A percentile compares a stretch with the other conserved stretches of the same genome.
Conservation (phyloP, 2,888 invertebrate species). For the Ornithoptera priamus region DNA sequence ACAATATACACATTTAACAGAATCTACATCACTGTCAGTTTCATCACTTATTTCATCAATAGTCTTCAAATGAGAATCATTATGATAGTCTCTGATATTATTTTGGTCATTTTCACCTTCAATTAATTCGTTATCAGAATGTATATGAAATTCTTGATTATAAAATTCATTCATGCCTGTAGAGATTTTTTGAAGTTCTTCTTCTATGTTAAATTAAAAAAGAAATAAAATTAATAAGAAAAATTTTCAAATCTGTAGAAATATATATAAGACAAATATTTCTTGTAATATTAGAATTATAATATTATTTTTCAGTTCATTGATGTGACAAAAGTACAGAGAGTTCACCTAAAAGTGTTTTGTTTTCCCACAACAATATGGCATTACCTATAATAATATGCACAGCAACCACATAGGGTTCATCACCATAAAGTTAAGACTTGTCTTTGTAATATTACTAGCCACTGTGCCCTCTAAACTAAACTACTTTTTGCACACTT, state of each 20-base stretch:
- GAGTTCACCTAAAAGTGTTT: no score
- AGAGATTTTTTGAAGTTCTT: conserved; percentile 54
- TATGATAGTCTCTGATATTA: conserved; percentile 50
- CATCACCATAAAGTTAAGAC: no score
- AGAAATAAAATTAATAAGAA: not conserved
- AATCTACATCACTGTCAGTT: conserved; percentile 74
- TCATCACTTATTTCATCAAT: conserved; percentile 66
- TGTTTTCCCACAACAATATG: no score
- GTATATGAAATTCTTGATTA: conserved; percentile 67
- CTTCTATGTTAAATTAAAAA: conserved; percentile 42
- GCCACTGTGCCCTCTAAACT: no score
- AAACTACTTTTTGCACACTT: no score
- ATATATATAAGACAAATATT: not conserved
- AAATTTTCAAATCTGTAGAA: conserved; percentile 12
- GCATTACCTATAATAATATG: no score
- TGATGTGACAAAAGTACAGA: no score
- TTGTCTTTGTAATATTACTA: no score
- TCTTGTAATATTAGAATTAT: no score
- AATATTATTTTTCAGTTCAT: no score
- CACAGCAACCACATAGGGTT: no score
- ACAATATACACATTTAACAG: conserved; percentile 71
- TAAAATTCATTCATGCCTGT: conserved; percentile 63
- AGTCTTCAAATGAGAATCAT: conserved; percentile 34
- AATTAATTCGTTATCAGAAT: conserved; percentile 51
- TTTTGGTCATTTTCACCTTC: conserved; percentile 69